A percentile compares a stretch with the other conserved stretches of the same genome.
phyloP scores from a whole-genome alignment of 2,113 vertebrate genomes.

The Indri indri region DNA sequence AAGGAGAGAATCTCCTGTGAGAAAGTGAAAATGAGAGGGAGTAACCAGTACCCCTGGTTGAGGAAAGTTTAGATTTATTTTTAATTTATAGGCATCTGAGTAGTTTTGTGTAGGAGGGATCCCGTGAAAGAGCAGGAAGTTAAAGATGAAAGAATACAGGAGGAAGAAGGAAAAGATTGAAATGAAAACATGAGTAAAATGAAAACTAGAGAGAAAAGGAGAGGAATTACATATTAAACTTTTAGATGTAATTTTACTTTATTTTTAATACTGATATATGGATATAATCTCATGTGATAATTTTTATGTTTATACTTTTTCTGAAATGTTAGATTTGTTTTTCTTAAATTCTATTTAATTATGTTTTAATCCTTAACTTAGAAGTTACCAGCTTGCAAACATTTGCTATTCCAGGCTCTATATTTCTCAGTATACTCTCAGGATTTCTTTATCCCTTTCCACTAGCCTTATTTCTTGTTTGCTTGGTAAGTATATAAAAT shows the following conservation, averaged over 20 bases:
- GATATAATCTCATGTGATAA: background rate
- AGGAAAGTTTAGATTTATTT: background rate
- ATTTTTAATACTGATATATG: slow-evolving; percentile 32
- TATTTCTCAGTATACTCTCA: slow-evolving; percentile 98
- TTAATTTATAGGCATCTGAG: background rate
- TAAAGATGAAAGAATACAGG: background rate
- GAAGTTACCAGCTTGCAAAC: slow-evolving; percentile 92
- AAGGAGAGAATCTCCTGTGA: background rate
- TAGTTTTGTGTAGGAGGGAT: background rate
- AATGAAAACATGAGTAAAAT: slow-evolving; percentile 6
- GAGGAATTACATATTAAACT: background rate
- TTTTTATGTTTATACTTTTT: slow-evolving; percentile 13
- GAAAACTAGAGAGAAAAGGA: background rate
- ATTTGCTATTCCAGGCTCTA: slow-evolving; percentile 98
- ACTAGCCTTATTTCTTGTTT: slow-evolving; percentile 96
- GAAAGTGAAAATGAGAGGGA: background rate
- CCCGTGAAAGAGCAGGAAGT: background rate
- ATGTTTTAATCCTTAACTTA: slow-evolving; percentile 86
- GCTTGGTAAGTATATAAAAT: slow-evolving; percentile 91
- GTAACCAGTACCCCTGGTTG: background rate
- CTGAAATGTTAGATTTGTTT: slow-evolving; percentile 25
- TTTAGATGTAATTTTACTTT: slow-evolving; percentile 49
- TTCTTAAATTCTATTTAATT: slow-evolving; percentile 47
- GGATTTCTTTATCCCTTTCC: slow-evolving; percentile 99
- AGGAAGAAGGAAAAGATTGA: background rate